Base-by-base conservation (phyloP, 2,113 vertebrate species). In the Albula glossodonta region DNA sequence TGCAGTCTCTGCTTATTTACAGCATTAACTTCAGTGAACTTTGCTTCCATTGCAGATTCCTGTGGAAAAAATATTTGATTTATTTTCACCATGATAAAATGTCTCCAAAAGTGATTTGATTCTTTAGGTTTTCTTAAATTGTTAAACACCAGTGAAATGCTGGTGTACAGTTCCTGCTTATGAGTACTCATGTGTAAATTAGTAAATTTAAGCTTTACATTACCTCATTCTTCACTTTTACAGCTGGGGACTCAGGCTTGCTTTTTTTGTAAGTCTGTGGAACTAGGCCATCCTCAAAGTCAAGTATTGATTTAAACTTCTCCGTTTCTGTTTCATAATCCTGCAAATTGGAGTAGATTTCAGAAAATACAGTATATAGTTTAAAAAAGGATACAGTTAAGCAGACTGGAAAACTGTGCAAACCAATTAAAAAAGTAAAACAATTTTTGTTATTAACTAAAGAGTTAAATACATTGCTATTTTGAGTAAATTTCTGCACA, bases 291-390 rank as follows among this genome's bases (percentile, higher is more conserved):
- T 95, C 97, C 90, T 99, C 97, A 52, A 98, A 92, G 90, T 99
- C 98, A 0, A 99, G 95, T 89, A 99, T 94, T 1, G 97, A 96
- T 79, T 95, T 93, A 79, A 98, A 96, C 88, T 97, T 98, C 90
- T 99, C 97, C 0, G 96, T 95, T 91, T 99, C 98, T 86, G 95
- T 87, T 90, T 99, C 98, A 0, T 99, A 99, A 90, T 99, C 97
- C 98, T 99, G 88, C 0, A 89, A 83, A 87, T 2, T 79, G 10
- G 51, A 70, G n/a, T 3, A 74, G 41, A 83, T 5, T 19, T 25
- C 22, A 51, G 15, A 56, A 53, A 56, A 78, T 84, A 78, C 53
- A 52, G 25, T 15, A 57, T 83, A 48, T 49, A 82, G 25, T 66
- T 7, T 41, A 84, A 41, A 83, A 84, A 85, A 22, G 2, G 78